Percentiles rank a stretch among this genome's conserved stretches.
phyloP scores from a whole-genome alignment of 2,113 vertebrate species.

The Himantopus leucocephalus region DNA sequence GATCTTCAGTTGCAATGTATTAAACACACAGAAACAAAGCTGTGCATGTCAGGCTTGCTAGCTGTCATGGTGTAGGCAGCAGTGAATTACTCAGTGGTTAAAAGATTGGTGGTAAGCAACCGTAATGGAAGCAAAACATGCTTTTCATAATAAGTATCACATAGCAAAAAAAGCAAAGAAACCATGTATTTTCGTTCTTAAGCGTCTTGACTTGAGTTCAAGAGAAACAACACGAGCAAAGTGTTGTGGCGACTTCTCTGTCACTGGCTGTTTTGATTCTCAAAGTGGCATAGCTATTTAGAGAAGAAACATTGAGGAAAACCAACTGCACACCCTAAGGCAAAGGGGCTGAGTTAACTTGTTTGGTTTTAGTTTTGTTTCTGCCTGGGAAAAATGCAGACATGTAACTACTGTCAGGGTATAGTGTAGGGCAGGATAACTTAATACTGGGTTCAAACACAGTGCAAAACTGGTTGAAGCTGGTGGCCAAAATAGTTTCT shows the following conservation, averaged over 20 bases:
- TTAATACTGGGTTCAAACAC: background rate
- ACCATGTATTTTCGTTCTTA: background rate
- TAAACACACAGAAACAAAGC: background rate
- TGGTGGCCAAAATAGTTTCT: background rate
- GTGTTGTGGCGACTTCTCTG: background rate
- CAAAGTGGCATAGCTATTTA: background rate
- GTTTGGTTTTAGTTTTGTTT: background rate
- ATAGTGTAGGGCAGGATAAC: background rate
- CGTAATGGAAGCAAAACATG: background rate
- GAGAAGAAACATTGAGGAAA: background rate
- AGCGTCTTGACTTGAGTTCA: background rate
- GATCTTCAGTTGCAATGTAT: background rate
- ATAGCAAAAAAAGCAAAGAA: background rate
- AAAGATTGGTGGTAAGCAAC: background rate
- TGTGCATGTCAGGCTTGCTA: background rate
- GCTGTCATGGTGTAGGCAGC: background rate
- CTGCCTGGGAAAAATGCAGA: background rate
- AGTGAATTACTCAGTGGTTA: background rate
- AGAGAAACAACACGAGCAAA: slow-evolving; percentile 6
- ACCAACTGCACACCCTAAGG: background rate
- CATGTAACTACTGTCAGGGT: background rate
- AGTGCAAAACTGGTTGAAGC: background rate
- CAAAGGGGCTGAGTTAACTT: background rate
- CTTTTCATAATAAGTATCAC: background rate
- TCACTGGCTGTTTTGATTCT: background rate